Conservation (phyloP, 1,140 invertebrate genomes). For the Ganaspis sp. region DNA sequence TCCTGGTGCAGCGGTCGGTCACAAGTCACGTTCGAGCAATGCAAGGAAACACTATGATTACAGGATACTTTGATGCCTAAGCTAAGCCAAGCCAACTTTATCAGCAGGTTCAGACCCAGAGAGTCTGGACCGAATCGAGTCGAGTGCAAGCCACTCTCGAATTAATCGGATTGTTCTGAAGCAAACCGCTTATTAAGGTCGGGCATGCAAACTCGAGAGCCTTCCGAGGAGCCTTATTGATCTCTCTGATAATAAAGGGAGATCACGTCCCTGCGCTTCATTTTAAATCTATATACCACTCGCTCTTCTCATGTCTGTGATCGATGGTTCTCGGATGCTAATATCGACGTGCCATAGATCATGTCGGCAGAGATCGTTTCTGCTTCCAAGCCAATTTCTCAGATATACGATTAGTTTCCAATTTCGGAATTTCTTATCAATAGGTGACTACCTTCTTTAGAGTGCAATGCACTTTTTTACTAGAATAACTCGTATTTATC, state of each 20-base stretch:
- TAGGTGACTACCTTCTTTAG: not conserved
- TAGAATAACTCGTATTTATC: too few relatives aligned
- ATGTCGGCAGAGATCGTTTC: slow-evolving; percentile 35
- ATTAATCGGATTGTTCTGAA: slow-evolving; percentile 73
- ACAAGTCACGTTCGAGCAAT: slow-evolving; percentile 70
- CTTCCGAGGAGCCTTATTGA: slow-evolving; percentile 55
- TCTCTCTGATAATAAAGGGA: slow-evolving; percentile 60
- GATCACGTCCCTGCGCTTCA: slow-evolving; percentile 60
- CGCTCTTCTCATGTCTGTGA: slow-evolving; percentile 19
- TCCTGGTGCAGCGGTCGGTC: slow-evolving; percentile 53
- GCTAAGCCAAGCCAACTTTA: slow-evolving; percentile 55
- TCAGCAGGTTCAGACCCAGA: slow-evolving; percentile 36
- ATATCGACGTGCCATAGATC: slow-evolving; percentile 41
- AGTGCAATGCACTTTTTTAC: too few relatives aligned
- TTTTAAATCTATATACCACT: slow-evolving; percentile 64
- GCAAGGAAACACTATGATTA: slow-evolving; percentile 72
- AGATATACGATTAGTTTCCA: slow-evolving; percentile 5
- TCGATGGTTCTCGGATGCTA: slow-evolving; percentile 57
- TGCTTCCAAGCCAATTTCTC: slow-evolving; percentile 31
- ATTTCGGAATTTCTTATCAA: slow-evolving; percentile 14
- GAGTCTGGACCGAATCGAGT: slow-evolving; percentile 33
- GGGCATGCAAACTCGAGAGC: slow-evolving; percentile 66
- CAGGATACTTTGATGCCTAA: slow-evolving; percentile 62
- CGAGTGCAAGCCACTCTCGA: slow-evolving; percentile 55
- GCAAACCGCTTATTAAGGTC: slow-evolving; percentile 71